Evolutionary conservation across 2,797 vertebrate genomes (phyloP), one percentile per base, ranked within the genome.

Genomic region (Gymnothorax reevesii): DNA sequence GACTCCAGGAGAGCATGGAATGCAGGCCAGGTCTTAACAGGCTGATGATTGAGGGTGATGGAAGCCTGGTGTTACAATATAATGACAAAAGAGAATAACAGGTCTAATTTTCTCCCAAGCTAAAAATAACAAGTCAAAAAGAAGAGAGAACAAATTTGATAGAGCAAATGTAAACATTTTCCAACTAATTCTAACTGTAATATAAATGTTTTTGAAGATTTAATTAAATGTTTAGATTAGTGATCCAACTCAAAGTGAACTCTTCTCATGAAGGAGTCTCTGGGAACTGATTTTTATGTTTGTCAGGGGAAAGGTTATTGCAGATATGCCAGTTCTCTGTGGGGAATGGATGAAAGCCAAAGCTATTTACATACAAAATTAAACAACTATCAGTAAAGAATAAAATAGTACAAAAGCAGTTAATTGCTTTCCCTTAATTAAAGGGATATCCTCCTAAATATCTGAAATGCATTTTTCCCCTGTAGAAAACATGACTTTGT

Each of bases 281-380:
- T n/a, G 64, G 64, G 83, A 86, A 86, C 71, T 49, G 54, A 71
- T 83, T 86, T 64, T 49, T 2, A 10, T 66, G 75, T 83, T 82
- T 42, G 42, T 86, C 86, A 83, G 55, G 86, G 55, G 75, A 82
- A 83, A 71, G 80, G 82, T 33, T 73, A 73, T 75, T 55, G 62
- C 64, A 59, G 52, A 59, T 57, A 13, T 25, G 64, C 86, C 64
- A 17, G n/a, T n/a, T n/a, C 86, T 73, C 33, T 49, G 54, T 62
- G 80, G 73, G 8, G 55, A 7, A 83, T 17, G 55, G 64, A 83
- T 20, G 66, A n/a, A 22, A 64, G 86, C 64, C 27, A 22, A 8
- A 22, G 55, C 71, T 27, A 86, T 86, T 86, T 86, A 83, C 86
- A 86, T 86, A 83, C 83, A 83, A 86, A 86, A 73, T 86, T 82